Evolutionary conservation across 1,140 invertebrate species (phyloP), one percentile per base, ranked within the genome.

Genomic region (Panulirus ornatus): DNA sequence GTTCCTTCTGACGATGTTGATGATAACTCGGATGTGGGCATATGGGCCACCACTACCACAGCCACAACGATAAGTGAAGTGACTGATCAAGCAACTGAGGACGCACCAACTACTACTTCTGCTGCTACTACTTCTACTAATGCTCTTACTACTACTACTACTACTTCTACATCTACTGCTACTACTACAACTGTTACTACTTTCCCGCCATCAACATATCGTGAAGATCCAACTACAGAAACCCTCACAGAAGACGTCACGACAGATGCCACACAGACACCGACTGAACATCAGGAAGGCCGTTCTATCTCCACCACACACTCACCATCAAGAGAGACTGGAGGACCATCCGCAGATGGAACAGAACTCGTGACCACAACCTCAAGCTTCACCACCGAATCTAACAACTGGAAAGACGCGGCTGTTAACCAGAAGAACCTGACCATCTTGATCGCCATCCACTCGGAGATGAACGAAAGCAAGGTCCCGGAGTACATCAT

Each of bases 401-500:
- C 81, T 0, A 19, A 44, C 30, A 89, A 54, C 40, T 79, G 78
- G 63, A 81, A 86, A 40, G 83, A 79, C 34, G 38, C n/a, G 16
- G n/a, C 73, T 19, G 30, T 22, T 34, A 66, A 34, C 9, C 87
- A 89, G 54, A 51, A 89, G 42, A 91, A 91, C 63, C 84, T 78
- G 40, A 91, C 91, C 19, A 71, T 91, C 22, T 70, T 91, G 66
- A 84, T 91, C 34, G 91, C 91, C 11, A 84, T 91, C 58, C 87
- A 85, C 70, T 84, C 86, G 16, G 87, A 73, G 36, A 47, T 81
- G 76, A 82, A 89, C 42, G 73, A 88, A 47, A 89, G 85, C 8
- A 47, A 84, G 51, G 71, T 91, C 19, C 91, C 91, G 2, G 82
- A 91, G 71, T 91, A 91, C 63, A 85, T 84, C 11, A 89, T 91